Evolutionary conservation across 2,797 vertebrate species (phyloP), one percentile per base, ranked within the genome.

Genomic region (Lacerta viridis): DNA sequence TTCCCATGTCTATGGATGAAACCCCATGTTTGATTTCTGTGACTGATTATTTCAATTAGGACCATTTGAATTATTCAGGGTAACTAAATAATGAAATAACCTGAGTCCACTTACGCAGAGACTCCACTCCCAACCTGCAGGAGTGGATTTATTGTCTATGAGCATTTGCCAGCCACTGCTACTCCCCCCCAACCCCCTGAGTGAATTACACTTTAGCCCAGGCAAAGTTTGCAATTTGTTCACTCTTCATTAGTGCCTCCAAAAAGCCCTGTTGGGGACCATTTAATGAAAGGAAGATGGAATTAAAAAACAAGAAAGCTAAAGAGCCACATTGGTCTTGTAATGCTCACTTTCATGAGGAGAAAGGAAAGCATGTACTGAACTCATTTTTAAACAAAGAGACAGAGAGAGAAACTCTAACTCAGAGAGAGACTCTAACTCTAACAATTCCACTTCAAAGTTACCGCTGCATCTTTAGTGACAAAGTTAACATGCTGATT

Each of bases 21-120:
- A 0, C 15, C 80, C 87, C 18, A 1, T 59, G 69, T 29, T 77
- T 92, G 41, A 61, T 74, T 92, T 29, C 55, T 59, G 29, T 88
- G 81, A 93, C 50, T 61, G 80, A 91, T 91, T 36, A 79, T 89
- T 88, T 61, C 79, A 87, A 88, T 92, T 93, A 79, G 3, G 78
- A 39, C 5, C 68, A 10, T 77, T 75, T 92, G 81, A 94, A 92
- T 93, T 92, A 89, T 91, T 93, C 84, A 84, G 13, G 46, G 78
- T 77, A 91, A 86, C 74, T 89, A 89, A 90, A 66, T 9, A 27
- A 88, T 80, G 39, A 89, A 77, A 88, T 55, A n/a, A 86, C 87
- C 39, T 27, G 55, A 90, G 66, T 4, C 87, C n/a, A 64, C 20
- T 18, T 64, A 23, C 2, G 18, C 20, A 64, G 17, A 18, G 6